Conservation (phyloP, 2,888 invertebrate species). For the Calameuta idolon region DNA sequence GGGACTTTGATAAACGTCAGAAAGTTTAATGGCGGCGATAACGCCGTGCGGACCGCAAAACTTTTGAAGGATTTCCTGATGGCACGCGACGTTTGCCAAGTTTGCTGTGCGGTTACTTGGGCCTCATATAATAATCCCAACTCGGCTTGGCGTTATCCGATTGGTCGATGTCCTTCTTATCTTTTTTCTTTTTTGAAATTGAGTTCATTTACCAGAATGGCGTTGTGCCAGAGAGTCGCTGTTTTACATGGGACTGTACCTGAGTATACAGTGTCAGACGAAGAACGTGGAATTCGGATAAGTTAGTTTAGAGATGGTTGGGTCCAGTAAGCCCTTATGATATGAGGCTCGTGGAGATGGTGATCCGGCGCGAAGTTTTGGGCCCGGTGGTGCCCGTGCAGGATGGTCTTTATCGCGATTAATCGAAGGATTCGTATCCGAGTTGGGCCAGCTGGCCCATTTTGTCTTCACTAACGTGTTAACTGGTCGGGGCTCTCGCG, state of each 20-base stretch:
- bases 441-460: not conserved
- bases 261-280: not conserved
- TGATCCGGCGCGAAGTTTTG: not conserved
- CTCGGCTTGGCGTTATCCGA: not conserved
- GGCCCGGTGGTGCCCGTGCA: not conserved
- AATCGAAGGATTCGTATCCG: not conserved
- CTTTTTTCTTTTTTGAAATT: not conserved
- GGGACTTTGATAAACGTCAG: not conserved
- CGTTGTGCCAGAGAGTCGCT: not conserved
- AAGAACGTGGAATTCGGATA: not conserved
- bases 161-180: not conserved
- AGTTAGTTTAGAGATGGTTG: not conserved
- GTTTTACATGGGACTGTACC: not conserved
- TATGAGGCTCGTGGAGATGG: not conserved
- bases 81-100: slow-evolving; percentile 1
- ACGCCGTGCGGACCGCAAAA: slow-evolving; percentile 4
- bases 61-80: not conserved
- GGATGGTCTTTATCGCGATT: not conserved
- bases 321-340: not conserved
- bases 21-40: slow-evolving; percentile 4
- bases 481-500: slow-evolving; percentile 36
- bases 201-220: not conserved
- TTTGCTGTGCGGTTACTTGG: not conserved
- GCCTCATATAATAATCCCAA: not conserved
- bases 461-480: slow-evolving; percentile 45